These are phyloP conservation scores for Phasianus colchicus DNA, from an alignment of 2,113 vertebrate species.

Conservation along the genomic window DNA sequence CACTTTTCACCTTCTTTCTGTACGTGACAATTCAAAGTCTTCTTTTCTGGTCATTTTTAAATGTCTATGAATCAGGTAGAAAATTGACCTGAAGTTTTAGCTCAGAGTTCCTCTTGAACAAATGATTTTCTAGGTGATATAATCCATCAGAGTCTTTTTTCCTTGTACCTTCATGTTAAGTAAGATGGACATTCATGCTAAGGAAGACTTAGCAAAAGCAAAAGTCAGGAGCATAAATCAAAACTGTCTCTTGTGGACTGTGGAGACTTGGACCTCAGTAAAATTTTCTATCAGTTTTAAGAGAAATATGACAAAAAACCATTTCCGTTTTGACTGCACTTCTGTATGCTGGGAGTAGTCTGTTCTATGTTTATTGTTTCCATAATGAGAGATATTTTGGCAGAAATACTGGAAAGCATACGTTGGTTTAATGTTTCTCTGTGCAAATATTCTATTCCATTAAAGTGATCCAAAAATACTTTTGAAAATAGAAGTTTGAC, in stretches of 20 bases:
- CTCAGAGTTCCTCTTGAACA: not conserved
- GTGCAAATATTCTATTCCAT: not conserved
- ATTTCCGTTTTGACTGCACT: not conserved
- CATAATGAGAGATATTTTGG: not conserved
- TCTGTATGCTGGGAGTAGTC: not conserved
- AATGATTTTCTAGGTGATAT: not conserved
- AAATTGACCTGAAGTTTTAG: not conserved
- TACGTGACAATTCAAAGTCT: not conserved
- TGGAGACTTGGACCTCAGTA: not conserved
- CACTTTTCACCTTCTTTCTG: not conserved
- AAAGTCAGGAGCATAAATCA: accelerated
- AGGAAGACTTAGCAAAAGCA: not conserved
- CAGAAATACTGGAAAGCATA: not conserved
- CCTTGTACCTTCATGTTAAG: not conserved
- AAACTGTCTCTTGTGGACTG: not conserved
- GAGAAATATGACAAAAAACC: not conserved
- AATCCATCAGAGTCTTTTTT: not conserved
- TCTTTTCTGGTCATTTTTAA: not conserved
- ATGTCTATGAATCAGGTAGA: not conserved
- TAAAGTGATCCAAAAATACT: not conserved
- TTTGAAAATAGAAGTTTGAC: not conserved
- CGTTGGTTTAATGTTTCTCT: not conserved
- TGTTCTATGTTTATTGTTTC: not conserved
- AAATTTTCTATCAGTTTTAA: not conserved
- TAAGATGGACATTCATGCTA: not conserved